phyloP scores from a whole-genome alignment of 2,113 vertebrate genomes.

The Thymallus thymallus region DNA sequence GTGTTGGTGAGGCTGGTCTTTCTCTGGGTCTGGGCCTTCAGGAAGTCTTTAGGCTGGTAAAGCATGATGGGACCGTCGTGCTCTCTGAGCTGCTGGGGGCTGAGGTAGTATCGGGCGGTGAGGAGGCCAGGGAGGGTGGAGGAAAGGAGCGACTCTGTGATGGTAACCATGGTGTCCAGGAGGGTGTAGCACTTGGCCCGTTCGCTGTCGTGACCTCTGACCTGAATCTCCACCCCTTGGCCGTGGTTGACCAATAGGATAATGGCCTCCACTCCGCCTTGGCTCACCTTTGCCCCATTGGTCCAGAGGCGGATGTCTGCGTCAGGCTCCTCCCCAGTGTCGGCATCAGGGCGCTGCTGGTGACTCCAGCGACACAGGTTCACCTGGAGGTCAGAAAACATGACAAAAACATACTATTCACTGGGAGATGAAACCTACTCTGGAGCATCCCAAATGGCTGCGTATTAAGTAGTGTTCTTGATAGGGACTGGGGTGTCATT shows the following conservation, averaged over 20 bases:
- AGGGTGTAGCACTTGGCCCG: slow-evolving; percentile 89
- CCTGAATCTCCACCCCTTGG: slow-evolving; percentile 93
- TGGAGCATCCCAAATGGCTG: no score
- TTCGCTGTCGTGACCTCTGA: slow-evolving; percentile 85
- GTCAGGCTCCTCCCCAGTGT: slow-evolving; percentile 34
- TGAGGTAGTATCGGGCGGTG: slow-evolving; percentile 91
- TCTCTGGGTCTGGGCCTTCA: slow-evolving; percentile 86
- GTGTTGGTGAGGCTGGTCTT: slow-evolving; percentile 92
- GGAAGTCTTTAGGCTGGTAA: slow-evolving; percentile 97
- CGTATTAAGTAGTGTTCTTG: no score
- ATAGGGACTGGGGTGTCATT: no score
- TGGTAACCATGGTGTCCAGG: slow-evolving; percentile 90
- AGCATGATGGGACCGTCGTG: slow-evolving; percentile 94
- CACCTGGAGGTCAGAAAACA: slow-evolving; percentile 53
- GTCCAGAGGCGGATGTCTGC: slow-evolving; percentile 91
- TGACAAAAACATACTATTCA: no score
- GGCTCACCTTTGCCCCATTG: slow-evolving; percentile 87
- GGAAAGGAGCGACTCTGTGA: slow-evolving; percentile 88
- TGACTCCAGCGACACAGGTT: slow-evolving; percentile 96
- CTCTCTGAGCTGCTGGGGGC: slow-evolving; percentile 94
- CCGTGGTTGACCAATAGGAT: slow-evolving; percentile 96
- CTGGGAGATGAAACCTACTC: no score
- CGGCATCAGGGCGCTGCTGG: slow-evolving; percentile 84
- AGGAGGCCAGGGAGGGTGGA: slow-evolving; percentile 90
- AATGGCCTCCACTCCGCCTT: slow-evolving; percentile 85